phyloP scores from a whole-genome alignment of 2,888 invertebrate genomes.

The Taphrorychus bicolor region DNA sequence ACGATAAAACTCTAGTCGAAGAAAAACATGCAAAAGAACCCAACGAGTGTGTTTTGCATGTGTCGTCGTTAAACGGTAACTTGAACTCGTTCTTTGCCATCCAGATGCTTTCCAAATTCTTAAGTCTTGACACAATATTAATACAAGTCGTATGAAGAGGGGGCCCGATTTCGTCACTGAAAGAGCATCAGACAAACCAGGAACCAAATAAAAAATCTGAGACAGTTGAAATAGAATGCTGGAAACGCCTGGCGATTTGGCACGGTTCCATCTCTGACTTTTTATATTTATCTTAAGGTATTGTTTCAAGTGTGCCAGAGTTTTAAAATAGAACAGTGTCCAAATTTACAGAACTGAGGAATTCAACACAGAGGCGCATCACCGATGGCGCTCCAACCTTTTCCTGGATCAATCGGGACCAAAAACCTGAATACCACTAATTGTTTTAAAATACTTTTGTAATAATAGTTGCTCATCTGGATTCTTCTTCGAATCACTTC shows the following conservation, averaged over 20 bases:
- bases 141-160: background rate
- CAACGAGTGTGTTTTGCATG: background rate
- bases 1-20: background rate
- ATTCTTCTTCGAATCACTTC: no score
- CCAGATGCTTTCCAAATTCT: background rate
- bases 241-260: slow-evolving; percentile 36
- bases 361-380: slow-evolving; percentile 33
- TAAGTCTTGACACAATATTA: slow-evolving; percentile 1
- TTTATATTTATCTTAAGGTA: slow-evolving; percentile 43
- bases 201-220: slow-evolving; percentile 14
- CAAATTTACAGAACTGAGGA: slow-evolving; percentile 39
- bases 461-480: no score
- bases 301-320: slow-evolving; percentile 43
- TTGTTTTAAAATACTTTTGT: no score
- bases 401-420: no score
- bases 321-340: slow-evolving; percentile 42
- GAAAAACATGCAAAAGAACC: background rate
- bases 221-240: slow-evolving; percentile 35
- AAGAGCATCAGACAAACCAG: slow-evolving; percentile 6
- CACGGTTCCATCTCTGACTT: slow-evolving; percentile 37
- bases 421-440: no score
- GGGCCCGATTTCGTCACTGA: background rate
- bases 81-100: background rate
- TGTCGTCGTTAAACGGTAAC: background rate
- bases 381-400: no score